Evolutionary conservation across 1,140 invertebrate genomes (phyloP).

Genomic region (Zeugodacus cucurbitae): DNA sequence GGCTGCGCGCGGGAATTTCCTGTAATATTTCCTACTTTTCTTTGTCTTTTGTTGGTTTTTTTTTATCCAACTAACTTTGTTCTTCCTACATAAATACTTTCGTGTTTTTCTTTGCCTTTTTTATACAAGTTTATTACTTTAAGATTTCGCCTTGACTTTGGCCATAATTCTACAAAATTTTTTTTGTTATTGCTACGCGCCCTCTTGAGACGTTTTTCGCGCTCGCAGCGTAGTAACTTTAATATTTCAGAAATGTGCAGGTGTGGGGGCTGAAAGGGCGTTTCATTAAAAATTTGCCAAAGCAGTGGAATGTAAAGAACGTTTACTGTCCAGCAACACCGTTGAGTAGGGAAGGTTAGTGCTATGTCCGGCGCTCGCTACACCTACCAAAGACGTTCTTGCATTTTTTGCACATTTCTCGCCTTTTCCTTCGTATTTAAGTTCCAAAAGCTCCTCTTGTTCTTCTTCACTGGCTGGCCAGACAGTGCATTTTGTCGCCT

Average conservation of each 20-base stretch:
- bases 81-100: neutral
- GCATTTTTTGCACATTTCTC: neutral
- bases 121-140: constrained; percentile 1
- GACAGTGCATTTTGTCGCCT: constrained; percentile 6
- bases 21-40: neutral
- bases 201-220: neutral
- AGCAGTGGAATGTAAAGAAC: neutral
- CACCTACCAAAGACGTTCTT: too few relatives aligned
- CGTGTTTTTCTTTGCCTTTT: constrained; percentile 15
- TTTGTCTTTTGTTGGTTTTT: neutral
- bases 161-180: neutral
- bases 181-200: neutral
- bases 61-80: neutral
- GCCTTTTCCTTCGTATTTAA: neutral
- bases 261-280: neutral
- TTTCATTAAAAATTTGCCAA: neutral
- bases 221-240: neutral
- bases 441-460: neutral
- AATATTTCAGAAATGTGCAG: neutral
- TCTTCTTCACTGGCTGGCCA: neutral
- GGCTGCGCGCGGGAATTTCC: constrained; percentile 10
- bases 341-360: neutral
- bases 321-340: neutral
- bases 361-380: neutral
- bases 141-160: constrained; percentile 40